Base-by-base conservation (phyloP, 2,797 vertebrate species). In the Potorous gilbertii region DNA sequence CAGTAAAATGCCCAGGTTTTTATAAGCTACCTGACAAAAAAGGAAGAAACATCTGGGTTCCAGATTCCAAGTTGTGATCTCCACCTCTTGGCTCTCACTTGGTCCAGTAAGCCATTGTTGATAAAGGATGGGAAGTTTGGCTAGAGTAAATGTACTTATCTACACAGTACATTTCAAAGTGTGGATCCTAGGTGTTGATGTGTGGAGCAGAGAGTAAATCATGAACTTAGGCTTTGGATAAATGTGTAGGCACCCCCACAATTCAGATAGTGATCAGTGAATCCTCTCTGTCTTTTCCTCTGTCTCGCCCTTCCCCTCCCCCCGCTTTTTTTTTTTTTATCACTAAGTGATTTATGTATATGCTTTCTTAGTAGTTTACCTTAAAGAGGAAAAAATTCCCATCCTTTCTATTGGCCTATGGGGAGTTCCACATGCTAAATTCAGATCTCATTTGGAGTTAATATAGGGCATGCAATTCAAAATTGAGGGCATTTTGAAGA, bases 291-390 rank as follows among this genome's bases (percentile, higher is more conserved):
- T 55, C 55, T 55, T 16, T 21, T 16, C 18, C 55, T 57, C 27
- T 34, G 31, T n/a, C 31, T 66, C 4, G 5, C 31, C 34, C 0
- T 16, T 3, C 34, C 12, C 0, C 57, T 0, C 8, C 29, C 6
- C 11, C 59, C 29, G 31, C 34, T 50, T 50, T 50, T 50, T 50
- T 50, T 50, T 2, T n/a, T 74, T 74, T n/a, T 6, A 66, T n/a
- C 14, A 66, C 4, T 66, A 74, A 74, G 5, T 74, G 14, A 74
- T 74, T 74, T 21, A n/a, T n/a, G 62, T 40, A 74, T 74, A 34
- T 40, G 1, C 62, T 16, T 18, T 74, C 62, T 74, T 74, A n/a
- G 14, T 74, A 6, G 34, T 74, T 74, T 40, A n/a, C 1, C 4
- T 29, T n/a, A 74, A 74, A 74, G 62, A 66, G n/a, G 59, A 14